phyloP scores from a whole-genome alignment of 2,797 vertebrate genomes.

The Decapterus maruadsi region DNA sequence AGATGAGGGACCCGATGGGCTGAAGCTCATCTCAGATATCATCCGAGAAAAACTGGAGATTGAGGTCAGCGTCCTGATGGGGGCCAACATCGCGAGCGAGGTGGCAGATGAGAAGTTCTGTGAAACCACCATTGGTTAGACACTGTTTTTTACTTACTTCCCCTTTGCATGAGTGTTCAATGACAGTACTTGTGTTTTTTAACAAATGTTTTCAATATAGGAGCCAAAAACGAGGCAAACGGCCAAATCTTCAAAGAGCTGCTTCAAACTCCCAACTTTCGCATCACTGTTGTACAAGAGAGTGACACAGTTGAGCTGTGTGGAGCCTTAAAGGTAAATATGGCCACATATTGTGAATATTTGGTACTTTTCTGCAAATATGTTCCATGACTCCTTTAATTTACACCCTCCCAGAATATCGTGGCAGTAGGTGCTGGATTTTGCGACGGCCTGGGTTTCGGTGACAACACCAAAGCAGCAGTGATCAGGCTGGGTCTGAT shows the following conservation, averaged over 20 bases:
- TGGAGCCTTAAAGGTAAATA: slow-evolving; percentile 89
- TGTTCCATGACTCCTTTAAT: not conserved
- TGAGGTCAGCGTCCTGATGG: slow-evolving; percentile 93
- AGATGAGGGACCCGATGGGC: slow-evolving; percentile 87
- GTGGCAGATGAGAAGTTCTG: slow-evolving; percentile 94
- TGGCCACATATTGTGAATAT: not conserved
- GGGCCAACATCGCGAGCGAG: slow-evolving; percentile 93
- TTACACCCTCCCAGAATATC: slow-evolving; percentile 82
- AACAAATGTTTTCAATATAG: slow-evolving; percentile 62
- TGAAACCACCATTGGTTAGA: slow-evolving; percentile 92
- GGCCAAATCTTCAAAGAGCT: slow-evolving; percentile 89
- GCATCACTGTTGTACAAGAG: slow-evolving; percentile 87
- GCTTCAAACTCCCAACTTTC: slow-evolving; percentile 90
- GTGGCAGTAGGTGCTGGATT: slow-evolving; percentile 92
- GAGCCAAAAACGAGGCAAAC: slow-evolving; percentile 83
- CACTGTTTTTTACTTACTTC: not conserved
- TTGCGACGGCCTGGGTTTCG: slow-evolving; percentile 89
- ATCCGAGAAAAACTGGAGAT: slow-evolving; percentile 91
- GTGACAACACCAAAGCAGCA: slow-evolving; percentile 93
- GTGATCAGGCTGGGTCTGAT: slow-evolving; percentile 92
- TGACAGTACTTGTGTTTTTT: not conserved
- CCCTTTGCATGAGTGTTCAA: not conserved
- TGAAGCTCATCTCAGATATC: slow-evolving; percentile 92
- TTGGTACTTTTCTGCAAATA: not conserved
- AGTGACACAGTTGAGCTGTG: slow-evolving; percentile 90